A percentile compares a stretch with the other conserved stretches of the same genome.
Evolutionary conservation across 1,140 invertebrate species (phyloP).

Genomic region (Drosophila auraria): DNA sequence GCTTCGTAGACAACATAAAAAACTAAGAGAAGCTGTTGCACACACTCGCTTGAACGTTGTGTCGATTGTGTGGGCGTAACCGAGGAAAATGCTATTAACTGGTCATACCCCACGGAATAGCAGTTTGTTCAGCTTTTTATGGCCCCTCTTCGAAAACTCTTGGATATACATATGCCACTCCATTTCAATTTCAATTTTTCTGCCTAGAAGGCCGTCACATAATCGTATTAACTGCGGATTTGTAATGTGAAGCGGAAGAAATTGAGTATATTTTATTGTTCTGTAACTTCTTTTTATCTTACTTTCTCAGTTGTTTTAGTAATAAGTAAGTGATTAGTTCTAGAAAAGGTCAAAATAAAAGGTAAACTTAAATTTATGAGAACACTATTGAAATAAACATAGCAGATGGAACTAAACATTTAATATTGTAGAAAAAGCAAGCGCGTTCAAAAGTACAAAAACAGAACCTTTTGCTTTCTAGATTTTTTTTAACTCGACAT

Average conservation of each 20-base stretch:
- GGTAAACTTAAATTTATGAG: not conserved
- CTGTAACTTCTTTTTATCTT: not conserved
- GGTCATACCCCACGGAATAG: conserved; percentile 48
- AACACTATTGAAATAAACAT: not conserved
- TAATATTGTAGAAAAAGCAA: too few species aligned
- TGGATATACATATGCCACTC: conserved; percentile 18
- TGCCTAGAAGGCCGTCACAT: conserved; percentile 35
- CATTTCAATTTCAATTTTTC: conserved; percentile 23
- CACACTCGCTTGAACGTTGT: conserved; percentile 30
- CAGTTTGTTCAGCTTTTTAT: conserved; percentile 38
- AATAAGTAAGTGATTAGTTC: not conserved
- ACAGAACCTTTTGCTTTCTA: too few species aligned
- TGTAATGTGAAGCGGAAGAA: conserved; percentile 36
- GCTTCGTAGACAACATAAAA: conserved; percentile 17
- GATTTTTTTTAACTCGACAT: too few species aligned
- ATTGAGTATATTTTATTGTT: conserved; percentile 22
- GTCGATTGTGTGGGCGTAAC: conserved; percentile 51
- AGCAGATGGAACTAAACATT: too few species aligned
- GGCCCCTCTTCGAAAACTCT: conserved; percentile 28
- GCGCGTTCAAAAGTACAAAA: too few species aligned
- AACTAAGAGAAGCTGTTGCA: conserved; percentile 45
- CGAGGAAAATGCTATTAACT: conserved; percentile 47
- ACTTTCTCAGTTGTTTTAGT: not conserved
- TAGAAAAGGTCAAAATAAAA: not conserved
- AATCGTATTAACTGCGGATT: conserved; percentile 42